A percentile compares a stretch with the other conserved stretches of the same genome.
These are phyloP conservation scores for Chloroceryle amazona DNA, from an alignment of 2,797 vertebrate genomes.

Conservation along the genomic window DNA sequence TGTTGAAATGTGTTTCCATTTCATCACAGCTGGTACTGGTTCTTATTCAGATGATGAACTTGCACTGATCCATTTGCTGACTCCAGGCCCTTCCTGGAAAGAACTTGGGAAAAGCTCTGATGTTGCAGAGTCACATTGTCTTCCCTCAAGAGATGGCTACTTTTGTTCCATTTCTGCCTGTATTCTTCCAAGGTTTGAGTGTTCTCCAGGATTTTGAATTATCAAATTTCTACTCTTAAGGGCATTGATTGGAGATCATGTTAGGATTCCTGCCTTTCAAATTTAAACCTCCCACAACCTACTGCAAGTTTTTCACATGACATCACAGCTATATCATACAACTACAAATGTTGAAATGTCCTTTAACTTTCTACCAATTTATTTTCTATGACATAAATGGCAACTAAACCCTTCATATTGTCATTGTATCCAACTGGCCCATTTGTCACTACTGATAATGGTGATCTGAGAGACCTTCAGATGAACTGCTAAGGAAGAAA, in stretches of 20 bases:
- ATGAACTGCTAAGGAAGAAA: not conserved
- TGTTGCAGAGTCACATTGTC: not conserved
- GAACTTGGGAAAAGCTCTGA: not conserved
- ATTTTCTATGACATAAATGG: not conserved
- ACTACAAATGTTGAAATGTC: not conserved
- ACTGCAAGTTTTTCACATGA: not conserved
- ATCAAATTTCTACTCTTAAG: not conserved
- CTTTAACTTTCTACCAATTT: not conserved
- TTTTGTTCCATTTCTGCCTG: not conserved
- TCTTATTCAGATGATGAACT: not conserved
- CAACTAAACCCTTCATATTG: not conserved
- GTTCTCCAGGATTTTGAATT: not conserved
- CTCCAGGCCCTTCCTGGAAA: not conserved
- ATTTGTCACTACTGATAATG: not conserved
- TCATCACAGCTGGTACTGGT: not conserved
- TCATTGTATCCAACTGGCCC: not conserved
- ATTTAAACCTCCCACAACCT: not conserved
- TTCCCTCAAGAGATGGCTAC: not conserved
- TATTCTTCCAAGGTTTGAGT: not conserved
- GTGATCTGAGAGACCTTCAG: not conserved
- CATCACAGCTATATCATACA: not conserved
- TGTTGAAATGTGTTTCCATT: not conserved
- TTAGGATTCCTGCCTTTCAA: not conserved
- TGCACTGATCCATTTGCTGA: not conserved
- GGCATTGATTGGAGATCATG: not conserved